These are phyloP conservation scores for Aphelenchoides fujianensis DNA, from an alignment of 1,140 invertebrate genomes.

Conservation along the genomic window DNA sequence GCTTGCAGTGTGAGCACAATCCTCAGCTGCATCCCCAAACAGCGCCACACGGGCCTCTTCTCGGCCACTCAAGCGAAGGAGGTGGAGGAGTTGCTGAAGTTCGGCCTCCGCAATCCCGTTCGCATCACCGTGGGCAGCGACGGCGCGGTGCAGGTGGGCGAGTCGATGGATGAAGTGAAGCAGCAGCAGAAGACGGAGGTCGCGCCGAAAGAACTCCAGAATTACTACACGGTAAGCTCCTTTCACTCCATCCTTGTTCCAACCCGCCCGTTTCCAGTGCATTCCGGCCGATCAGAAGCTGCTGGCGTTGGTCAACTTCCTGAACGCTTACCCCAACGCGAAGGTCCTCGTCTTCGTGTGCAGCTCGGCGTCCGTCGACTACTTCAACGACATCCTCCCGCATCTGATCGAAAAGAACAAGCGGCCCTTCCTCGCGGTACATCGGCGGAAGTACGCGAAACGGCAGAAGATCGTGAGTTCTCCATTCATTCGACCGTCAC, in stretches of 20 bases:
- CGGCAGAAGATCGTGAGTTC: constrained; percentile 33
- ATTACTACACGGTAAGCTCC: constrained; percentile 73
- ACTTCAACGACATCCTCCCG: constrained; percentile 77
- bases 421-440: constrained; percentile 36
- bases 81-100: constrained; percentile 82
- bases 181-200: constrained; percentile 27
- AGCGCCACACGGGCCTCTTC: constrained; percentile 89
- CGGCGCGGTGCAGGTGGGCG: constrained; percentile 32
- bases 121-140: constrained; percentile 85
- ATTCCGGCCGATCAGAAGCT: constrained; percentile 76
- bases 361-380: constrained; percentile 92
- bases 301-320: constrained; percentile 72
- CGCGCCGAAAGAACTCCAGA: constrained; percentile 46
- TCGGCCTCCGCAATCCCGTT: constrained; percentile 89
- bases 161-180: constrained; percentile 18
- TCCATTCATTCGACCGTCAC: constrained; percentile 13
- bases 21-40: constrained; percentile 82
- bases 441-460: constrained; percentile 50
- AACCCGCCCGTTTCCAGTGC: constrained; percentile 63
- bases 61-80: constrained; percentile 97
- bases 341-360: constrained; percentile 92
- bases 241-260: constrained; percentile 24
- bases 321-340: constrained; percentile 68
- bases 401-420: constrained; percentile 62
- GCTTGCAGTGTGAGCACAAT: constrained; percentile 78